Percentiles rank a stretch among this genome's conserved stretches.
Conservation (phyloP, 2,113 vertebrate genomes). For the Ranitomeya variabilis region DNA sequence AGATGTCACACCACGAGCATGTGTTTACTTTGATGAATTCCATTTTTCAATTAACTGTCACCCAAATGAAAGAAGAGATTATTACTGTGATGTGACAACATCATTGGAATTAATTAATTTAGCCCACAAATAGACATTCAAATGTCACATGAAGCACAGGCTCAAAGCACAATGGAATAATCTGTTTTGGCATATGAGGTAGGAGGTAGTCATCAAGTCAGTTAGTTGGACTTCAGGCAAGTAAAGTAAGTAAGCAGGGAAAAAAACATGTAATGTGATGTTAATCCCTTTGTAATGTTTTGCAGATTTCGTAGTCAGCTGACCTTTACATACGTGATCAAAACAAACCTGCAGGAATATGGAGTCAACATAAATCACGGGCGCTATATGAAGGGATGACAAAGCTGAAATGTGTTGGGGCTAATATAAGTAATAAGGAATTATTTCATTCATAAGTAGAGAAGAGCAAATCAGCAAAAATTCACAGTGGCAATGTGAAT, state of each 20-base stretch:
- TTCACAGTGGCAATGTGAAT: background rate
- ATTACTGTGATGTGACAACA: conserved; percentile 56
- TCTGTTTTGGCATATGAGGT: conserved; percentile 38
- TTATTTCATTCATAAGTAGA: background rate
- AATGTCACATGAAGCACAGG: conserved; percentile 32
- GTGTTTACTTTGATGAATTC: conserved; percentile 20
- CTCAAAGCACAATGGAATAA: background rate
- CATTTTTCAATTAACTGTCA: conserved; percentile 47
- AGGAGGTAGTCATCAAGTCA: conserved; percentile 39
- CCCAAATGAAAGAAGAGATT: conserved; percentile 52
- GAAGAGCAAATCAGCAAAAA: background rate
- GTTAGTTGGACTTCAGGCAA: conserved; percentile 40
- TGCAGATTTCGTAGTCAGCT: conserved; percentile 35
- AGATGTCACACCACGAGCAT: background rate
- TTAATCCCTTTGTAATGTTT: conserved; percentile 24
- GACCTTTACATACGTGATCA: conserved; percentile 20
- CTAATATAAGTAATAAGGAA: background rate
- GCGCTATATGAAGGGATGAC: background rate
- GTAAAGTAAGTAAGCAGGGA: conserved; percentile 5
- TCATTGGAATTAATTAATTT: conserved; percentile 53
- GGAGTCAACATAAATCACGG: background rate
- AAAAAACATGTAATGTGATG: conserved; percentile 29
- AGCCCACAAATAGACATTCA: conserved; percentile 46
- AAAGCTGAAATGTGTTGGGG: background rate
- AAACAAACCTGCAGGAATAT: conserved; percentile 1